Base-by-base conservation (phyloP, 2,888 invertebrate genomes). In the Drosophila kanekoi region DNA sequence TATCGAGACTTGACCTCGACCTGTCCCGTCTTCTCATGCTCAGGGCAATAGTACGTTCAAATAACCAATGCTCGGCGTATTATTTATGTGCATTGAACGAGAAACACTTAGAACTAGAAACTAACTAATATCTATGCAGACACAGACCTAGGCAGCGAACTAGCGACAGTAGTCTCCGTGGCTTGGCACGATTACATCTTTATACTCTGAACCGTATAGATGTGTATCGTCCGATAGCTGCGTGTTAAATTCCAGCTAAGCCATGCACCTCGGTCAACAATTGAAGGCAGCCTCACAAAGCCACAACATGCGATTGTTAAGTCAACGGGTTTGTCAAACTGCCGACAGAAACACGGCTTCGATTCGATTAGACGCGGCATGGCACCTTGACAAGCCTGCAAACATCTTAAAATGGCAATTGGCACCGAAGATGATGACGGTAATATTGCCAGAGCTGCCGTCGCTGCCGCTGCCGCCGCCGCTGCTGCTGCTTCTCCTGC, bases 31-130 rank as follows among this genome's bases (percentile, higher is more conserved):
- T 77, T 73, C 77, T 74, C 72, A 56, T 53, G 59, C 63, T 64
- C 56, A 14, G 53, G 58, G 49, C 58, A 54, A 48, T 44, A 48
- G 6, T 6, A 28, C 37, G 47, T 53, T 60, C 32, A 33, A 45
- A 47, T 68, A 51, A 11, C 14, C 23, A 51, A 51, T 38, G 38
- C 80, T 83, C 71, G 53, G 49, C 47, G 60, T 73, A 90, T 90
- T 90, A 91, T 91, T 90, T 91, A 91, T 90, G 85, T 90, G 82
- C 90, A 87, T 84, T 86, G 86, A 86, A 80, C 69, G 68, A 20
- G 68, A 64, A 44, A 16, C 47, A 45, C 56, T 61, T 20, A 37
- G 40, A 70, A 45, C 52, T 54, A 61, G 45, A 59, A 45, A 13
- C 45, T 48, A 57, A 13, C 35, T 44, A 57, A 52, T 20, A 33